phyloP scores from a whole-genome alignment of 2,797 vertebrate genomes.

The Alauda arvensis region DNA sequence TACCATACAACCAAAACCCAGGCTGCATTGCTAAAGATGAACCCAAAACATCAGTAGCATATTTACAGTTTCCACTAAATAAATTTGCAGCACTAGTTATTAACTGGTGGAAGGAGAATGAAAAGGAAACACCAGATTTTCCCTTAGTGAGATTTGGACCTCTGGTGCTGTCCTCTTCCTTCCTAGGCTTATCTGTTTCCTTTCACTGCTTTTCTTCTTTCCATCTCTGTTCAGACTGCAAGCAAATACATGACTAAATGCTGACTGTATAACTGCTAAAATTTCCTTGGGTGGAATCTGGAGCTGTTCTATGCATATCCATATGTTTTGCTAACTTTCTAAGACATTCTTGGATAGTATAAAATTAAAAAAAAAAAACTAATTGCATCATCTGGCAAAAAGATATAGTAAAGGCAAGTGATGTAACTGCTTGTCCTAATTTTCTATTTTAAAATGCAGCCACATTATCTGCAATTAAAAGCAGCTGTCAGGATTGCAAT shows the following conservation, averaged over 20 bases:
- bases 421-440: background rate
- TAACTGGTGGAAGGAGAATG: background rate
- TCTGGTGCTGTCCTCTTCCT: background rate
- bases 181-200: background rate
- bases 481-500: background rate
- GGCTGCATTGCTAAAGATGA: background rate
- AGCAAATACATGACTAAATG: background rate
- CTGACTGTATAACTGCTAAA: background rate
- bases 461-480: conserved; percentile 15
- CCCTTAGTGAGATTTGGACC: background rate
- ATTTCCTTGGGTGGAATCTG: background rate
- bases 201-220: background rate
- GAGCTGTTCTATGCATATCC: background rate
- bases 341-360: conserved; percentile 11
- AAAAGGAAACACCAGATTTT: background rate
- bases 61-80: background rate
- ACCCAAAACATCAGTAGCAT: background rate
- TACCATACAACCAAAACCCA: background rate
- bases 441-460: conserved; percentile 18
- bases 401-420: background rate
- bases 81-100: background rate
- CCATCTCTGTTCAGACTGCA: background rate
- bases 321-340: conserved; percentile 9
- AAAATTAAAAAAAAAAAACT: background rate
- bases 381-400: conserved; percentile 38